Evolutionary conservation across 1,140 invertebrate genomes (phyloP), one percentile per base, ranked within the genome.

Genomic region (Anagrus nilaparvatae): DNA sequence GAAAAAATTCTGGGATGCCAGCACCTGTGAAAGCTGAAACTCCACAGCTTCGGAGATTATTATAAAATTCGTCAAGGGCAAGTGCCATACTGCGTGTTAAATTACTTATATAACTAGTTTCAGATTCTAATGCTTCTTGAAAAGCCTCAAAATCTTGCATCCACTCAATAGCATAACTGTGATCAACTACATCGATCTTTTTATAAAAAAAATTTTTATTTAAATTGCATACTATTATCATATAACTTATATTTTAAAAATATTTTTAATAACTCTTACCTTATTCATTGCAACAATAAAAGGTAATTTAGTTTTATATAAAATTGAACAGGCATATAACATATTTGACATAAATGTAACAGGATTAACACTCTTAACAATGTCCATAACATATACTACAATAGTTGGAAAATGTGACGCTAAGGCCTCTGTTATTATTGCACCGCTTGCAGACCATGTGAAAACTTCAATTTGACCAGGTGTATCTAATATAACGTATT

Each of bases 291-390:
- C 92, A 33, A 98, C 74, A 38, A 99, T 82, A 58, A 99, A 96
- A 3, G 97, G 97, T 39, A 99, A 65, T 51, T 90, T n/a, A 1
- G 88, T 89, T 73, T 97, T 97, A 61, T 97, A 99, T n/a, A 99
- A 68, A 60, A 99, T 98, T n/a, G 94, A 97, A 65, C 95, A 99
- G 14, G 95, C 96, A 69, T 99, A 99, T 1, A 98, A 66, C 97
- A 99, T 99, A 60, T 99, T 99, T 0, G 94, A 97, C 93, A 99
- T 99, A 56, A 99, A 99, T 10, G 97, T 98, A 3, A 93, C 84
- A 5, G 96, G 95, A 48, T 82, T 93, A 0, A 81, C 78, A 65
- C 87, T 93, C 48, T 91, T 74, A 1, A 90, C 87, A 33, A 84
- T 84, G 61, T 99, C 97, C 76, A 97, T 83, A 0, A 97, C 87